Base-by-base conservation (phyloP, 2,113 vertebrate species). In the Apodemus sylvaticus region DNA sequence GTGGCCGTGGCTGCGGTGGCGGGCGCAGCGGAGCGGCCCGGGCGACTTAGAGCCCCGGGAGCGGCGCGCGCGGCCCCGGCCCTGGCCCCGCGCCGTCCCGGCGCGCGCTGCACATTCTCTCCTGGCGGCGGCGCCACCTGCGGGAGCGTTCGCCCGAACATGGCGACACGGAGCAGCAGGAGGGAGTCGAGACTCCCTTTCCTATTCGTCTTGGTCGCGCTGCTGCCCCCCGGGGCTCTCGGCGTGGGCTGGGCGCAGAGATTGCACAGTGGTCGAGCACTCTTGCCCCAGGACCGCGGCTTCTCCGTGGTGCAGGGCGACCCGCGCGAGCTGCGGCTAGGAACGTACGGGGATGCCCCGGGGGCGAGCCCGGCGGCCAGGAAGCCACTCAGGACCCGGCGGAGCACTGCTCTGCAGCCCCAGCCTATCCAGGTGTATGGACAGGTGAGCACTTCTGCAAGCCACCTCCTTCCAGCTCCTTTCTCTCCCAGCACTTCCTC, bases 341-440 rank as follows among this genome's bases (percentile, higher is more conserved):
- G 89, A 95, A 96, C 73, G 78, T 90, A 62, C 89, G 19, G 76
- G 76, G 97, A 92, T 81, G 81, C 94, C 94, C 20, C 55, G 36
- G 92, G 94, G 89, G 90, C 93, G 68, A 93, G 86, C 93, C 83
- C 76, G 39, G 60, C 93, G 36, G 96, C 36, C 51, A 79, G 82
- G 89, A 48, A 77, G 96, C 96, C 73, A 87, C 95, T 89, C 86
- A 97, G 98, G 97, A 96, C 66, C 78, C 89, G 89, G 68, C 94
- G 98, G 96, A 98, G 98, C 87, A 96, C 96, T 48, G 94, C 97
- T 91, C 90, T 45, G 94, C 98, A 96, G 94, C 98, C 96, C 3
- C 97, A 98, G 93, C 98, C 98, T 95, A 93, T 99, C 96, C 96
- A 98, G 98, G 98, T 98, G 98, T 98, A 99, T 83, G 98, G 98